Percentiles rank a stretch among this genome's conserved stretches.
Conservation (phyloP, 2,113 vertebrate genomes). For the Rhinoderma darwinii region DNA sequence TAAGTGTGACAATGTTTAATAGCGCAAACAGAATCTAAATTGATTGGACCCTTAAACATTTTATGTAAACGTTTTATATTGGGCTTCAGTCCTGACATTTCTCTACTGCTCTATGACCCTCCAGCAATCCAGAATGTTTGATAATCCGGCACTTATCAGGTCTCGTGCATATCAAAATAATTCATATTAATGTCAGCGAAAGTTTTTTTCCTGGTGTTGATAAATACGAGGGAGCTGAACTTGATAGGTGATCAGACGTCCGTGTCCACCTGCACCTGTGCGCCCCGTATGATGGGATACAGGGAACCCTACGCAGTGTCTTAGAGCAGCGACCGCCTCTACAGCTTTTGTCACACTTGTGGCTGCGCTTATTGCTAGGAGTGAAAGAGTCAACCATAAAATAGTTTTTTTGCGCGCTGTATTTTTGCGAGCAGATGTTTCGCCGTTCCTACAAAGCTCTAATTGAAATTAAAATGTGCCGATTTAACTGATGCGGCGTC, state of each 20-base stretch:
- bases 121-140: background rate
- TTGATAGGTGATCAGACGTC: background rate
- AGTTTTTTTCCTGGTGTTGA: background rate
- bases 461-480: constrained; percentile 59
- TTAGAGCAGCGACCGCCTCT: background rate
- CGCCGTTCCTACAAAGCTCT: constrained; percentile 64
- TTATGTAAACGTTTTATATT: background rate
- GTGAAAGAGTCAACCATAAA: constrained; percentile 20
- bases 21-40: background rate
- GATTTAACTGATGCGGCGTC: constrained; percentile 61
- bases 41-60: no score
- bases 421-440: constrained; percentile 75
- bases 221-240: constrained; percentile 12
- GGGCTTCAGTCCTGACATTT: background rate
- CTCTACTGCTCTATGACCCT: background rate
- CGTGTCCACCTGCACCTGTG: background rate
- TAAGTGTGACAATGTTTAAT: background rate
- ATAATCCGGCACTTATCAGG: background rate
- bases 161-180: background rate
- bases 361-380: background rate
- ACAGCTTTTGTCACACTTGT: background rate
- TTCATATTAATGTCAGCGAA: background rate
- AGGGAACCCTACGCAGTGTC: background rate
- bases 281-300: background rate
- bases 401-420: constrained; percentile 67